Evolutionary conservation across 2,888 invertebrate genomes (phyloP).

Genomic region (Sycophila texana): DNA sequence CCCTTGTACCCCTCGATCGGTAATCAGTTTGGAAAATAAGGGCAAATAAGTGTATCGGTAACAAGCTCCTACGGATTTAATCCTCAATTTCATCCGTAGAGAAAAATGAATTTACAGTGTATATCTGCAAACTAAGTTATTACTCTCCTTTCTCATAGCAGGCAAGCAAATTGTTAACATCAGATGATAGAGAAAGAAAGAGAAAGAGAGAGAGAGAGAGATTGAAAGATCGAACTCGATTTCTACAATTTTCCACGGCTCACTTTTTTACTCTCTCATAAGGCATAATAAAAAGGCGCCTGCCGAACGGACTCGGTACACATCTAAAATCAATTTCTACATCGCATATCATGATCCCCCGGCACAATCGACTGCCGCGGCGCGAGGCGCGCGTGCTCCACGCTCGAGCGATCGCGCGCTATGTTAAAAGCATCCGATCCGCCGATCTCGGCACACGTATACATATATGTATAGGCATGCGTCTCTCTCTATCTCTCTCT

Average conservation of each 20-base stretch:
- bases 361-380: slow-evolving; percentile 20
- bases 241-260: background rate
- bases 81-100: no score
- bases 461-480: background rate
- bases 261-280: slow-evolving; percentile 1
- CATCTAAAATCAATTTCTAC: background rate
- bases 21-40: no score
- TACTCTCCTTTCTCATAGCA: no score
- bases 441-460: background rate
- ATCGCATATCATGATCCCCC: background rate
- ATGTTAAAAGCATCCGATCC: slow-evolving; percentile 1
- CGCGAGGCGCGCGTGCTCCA: slow-evolving; percentile 21
- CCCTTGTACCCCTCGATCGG: no score
- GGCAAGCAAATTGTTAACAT: background rate
- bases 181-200: no score
- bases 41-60: no score
- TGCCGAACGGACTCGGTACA: background rate
- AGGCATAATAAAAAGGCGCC: background rate
- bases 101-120: no score
- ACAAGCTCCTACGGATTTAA: no score
- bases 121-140: no score
- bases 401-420: background rate
- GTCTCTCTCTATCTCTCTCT: background rate
- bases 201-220: no score
- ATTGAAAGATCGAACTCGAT: background rate